phyloP scores from a whole-genome alignment of 2,797 vertebrate genomes.

The Crenuchus spilurus region DNA sequence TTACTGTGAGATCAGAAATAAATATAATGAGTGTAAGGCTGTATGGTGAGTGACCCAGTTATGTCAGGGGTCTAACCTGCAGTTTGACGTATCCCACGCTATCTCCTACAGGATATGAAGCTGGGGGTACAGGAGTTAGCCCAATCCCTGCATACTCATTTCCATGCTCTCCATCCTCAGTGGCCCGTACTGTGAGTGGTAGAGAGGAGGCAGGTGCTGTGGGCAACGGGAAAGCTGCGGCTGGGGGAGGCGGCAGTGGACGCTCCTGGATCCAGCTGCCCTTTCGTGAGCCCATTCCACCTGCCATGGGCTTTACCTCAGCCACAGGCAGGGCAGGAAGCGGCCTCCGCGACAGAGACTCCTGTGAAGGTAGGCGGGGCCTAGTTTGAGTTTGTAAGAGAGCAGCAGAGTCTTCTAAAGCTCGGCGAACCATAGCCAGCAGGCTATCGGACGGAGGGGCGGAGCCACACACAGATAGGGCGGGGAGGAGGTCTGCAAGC shows the following conservation, averaged over 20 bases:
- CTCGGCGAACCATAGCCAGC: slow-evolving; percentile 71
- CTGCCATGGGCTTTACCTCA: slow-evolving; percentile 72
- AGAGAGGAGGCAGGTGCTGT: slow-evolving; percentile 63
- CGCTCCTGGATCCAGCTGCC: slow-evolving; percentile 92
- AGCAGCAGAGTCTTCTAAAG: slow-evolving; percentile 77
- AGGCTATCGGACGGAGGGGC: slow-evolving; percentile 74
- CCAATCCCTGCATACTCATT: slow-evolving; percentile 91
- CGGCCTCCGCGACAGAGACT: slow-evolving; percentile 88
- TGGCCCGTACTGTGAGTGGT: slow-evolving; percentile 63
- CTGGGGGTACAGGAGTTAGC: slow-evolving; percentile 68
- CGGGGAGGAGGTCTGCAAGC: slow-evolving; percentile 77
- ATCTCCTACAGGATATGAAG: slow-evolving; percentile 75
- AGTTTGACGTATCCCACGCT: slow-evolving; percentile 84
- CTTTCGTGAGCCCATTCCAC: slow-evolving; percentile 84
- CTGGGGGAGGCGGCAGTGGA: slow-evolving; percentile 88
- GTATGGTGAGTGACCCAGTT: not conserved
- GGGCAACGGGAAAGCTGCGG: slow-evolving; percentile 72
- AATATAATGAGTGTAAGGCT: too few species aligned
- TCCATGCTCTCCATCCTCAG: slow-evolving; percentile 74
- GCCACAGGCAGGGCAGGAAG: slow-evolving; percentile 85
- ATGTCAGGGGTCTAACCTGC: slow-evolving; percentile 69
- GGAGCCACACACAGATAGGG: slow-evolving; percentile 66
- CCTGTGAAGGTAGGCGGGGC: slow-evolving; percentile 86
- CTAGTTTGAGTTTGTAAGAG: slow-evolving; percentile 79
- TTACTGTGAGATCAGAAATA: too few species aligned